Base-by-base conservation (phyloP, 2,888 invertebrate genomes). In the Pyrrhosoma nymphula region DNA sequence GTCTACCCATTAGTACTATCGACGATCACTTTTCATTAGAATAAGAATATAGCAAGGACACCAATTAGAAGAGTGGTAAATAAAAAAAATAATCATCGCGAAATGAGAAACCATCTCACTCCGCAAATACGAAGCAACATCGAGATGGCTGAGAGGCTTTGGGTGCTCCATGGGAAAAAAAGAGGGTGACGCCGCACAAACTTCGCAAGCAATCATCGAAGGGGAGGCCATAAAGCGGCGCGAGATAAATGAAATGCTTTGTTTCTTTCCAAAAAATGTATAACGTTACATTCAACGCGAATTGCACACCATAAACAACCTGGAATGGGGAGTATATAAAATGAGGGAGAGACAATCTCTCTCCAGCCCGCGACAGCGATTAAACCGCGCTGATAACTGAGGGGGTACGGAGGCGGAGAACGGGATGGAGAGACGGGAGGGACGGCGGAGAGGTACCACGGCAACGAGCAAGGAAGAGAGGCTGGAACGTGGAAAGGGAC, bases 241-340 rank as follows among this genome's bases (percentile, higher is more conserved):
- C 14, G 30, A 35, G 30, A 16, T 30, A 16, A 82, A 82, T 82
- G 16, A 82, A 82, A 16, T 10, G 30, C 82, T 35, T 35, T 82
- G 1, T 69, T 69, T 69, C 20, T 26, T 26, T 20, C 8, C 4
- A 69, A 69, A 69, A 69, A 35, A 35, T 16, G 60, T 60, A 82
- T 16, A 35, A 16, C 82, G 35, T 35, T 16, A 82, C 82, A 35
- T 82, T 35, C 12, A 3, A 82, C 35, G 35, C 16, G 82, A 82
- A 82, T 82, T 82, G 82, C 82, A 82, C 26, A n/a, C 82, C 82
- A 82, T 82, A 82, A 35, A 82, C 35, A 30, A 35, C 82, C 30
- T n/a, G 82, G n/a, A 10, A 12, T 14, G 82, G 82, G 18, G 35
- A 82, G 35, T 82, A 14, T 82, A 82, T 35, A 35, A 82, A 82